Conservation (phyloP, 2,888 invertebrate genomes). For the Elysia crispata region DNA sequence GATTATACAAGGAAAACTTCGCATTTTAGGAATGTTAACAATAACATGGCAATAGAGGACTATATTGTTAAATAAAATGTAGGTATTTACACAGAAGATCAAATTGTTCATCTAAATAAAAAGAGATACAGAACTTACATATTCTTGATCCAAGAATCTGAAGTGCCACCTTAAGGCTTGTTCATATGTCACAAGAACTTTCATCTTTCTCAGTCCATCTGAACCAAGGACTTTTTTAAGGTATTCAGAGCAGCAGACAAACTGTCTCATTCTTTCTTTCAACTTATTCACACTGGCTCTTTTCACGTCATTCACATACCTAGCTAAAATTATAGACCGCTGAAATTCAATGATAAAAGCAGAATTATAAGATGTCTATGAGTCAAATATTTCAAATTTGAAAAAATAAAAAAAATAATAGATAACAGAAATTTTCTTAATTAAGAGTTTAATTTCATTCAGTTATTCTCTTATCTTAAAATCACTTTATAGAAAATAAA, state of each 20-base stretch:
- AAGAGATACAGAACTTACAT: slow-evolving; percentile 12
- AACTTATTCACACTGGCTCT: neutral
- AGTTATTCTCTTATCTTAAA: no score
- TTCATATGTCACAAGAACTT: slow-evolving; percentile 1
- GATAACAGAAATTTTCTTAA: no score
- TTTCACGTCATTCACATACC: neutral
- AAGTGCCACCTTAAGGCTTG: slow-evolving; percentile 6
- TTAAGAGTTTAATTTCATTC: no score
- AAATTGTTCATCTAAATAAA: neutral
- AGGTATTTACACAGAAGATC: no score
- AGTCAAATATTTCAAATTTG: no score
- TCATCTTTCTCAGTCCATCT: neutral
- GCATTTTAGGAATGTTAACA: no score
- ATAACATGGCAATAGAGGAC: no score
- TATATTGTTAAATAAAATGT: no score
- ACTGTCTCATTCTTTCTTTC: neutral
- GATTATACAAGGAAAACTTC: no score
- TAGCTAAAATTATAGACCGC: neutral
- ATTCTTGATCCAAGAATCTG: neutral
- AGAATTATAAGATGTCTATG: no score
- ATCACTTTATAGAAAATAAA: no score
- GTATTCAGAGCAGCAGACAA: neutral
- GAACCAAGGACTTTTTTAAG: slow-evolving; percentile 21
- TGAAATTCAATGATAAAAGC: neutral
- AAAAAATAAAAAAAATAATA: no score